A percentile compares a stretch with the other conserved stretches of the same genome.
phyloP scores from a whole-genome alignment of 1,140 invertebrate species.

The Rhopalosiphum padi region DNA sequence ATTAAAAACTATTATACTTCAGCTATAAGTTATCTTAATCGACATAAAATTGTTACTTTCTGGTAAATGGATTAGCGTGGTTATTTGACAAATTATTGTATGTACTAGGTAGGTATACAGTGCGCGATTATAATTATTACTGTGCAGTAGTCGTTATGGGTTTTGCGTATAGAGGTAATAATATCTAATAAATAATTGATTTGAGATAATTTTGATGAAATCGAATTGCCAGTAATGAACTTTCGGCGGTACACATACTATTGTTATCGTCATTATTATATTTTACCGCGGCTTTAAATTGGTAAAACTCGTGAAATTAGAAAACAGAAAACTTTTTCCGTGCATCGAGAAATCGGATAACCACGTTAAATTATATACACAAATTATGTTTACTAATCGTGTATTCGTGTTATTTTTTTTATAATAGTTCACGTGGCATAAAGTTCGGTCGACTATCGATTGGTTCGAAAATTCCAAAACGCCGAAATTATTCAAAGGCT shows the following conservation, averaged over 20 bases:
- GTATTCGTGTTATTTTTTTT: not conserved
- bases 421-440: not conserved
- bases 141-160: too few species aligned
- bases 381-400: not conserved
- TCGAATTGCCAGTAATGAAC: not conserved
- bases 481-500: not conserved
- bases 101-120: too few species aligned
- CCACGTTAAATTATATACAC: not conserved
- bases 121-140: too few species aligned
- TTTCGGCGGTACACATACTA: not conserved
- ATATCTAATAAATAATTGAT: too few species aligned
- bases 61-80: not conserved
- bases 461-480: not conserved
- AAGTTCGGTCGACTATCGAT: not conserved
- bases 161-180: too few species aligned
- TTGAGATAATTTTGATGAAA: not conserved
- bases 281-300: not conserved
- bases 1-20: not conserved
- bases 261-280: not conserved
- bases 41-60: not conserved
- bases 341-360: not conserved
- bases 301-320: not conserved
- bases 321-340: not conserved
- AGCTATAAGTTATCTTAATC: not conserved
- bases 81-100: not conserved